Evolutionary conservation across 2,113 vertebrate genomes (phyloP).

Genomic region (Xerus inauris): DNA sequence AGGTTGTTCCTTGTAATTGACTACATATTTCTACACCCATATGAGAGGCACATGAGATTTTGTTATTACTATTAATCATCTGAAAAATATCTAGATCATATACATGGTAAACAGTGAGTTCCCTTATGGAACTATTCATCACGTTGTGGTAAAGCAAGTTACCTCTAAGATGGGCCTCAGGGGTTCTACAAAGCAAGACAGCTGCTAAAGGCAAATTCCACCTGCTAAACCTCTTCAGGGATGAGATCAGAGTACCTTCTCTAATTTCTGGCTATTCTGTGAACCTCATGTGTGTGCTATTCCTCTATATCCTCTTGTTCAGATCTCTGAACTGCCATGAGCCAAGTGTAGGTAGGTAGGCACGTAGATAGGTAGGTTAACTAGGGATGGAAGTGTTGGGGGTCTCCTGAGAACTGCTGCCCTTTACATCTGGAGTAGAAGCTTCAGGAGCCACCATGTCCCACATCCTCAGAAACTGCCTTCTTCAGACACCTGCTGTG

Average conservation of each 20-base stretch:
- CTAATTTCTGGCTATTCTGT: background rate
- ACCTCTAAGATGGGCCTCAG: background rate
- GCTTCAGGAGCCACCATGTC: background rate
- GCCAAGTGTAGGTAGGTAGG: too few species aligned
- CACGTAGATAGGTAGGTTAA: too few species aligned
- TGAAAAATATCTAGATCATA: background rate
- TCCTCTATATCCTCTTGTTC: too few species aligned
- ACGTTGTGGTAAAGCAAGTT: background rate
- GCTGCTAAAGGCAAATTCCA: background rate
- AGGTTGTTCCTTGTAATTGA: too few species aligned
- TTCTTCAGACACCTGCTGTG: background rate
- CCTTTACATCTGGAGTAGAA: background rate
- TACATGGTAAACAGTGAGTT: background rate
- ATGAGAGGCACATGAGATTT: background rate
- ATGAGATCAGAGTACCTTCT: background rate
- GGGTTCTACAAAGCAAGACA: background rate
- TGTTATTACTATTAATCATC: background rate
- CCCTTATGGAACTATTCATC: background rate
- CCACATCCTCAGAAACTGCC: background rate
- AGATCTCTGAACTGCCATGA: too few species aligned
- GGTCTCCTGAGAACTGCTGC: background rate
- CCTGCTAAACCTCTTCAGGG: background rate
- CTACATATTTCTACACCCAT: too few species aligned
- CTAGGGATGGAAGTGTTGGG: background rate
- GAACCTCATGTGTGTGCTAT: too few species aligned